Evolutionary conservation across 2,797 vertebrate genomes (phyloP), one percentile per base, ranked within the genome.

Genomic region (Oreonectes daqikongensis): DNA sequence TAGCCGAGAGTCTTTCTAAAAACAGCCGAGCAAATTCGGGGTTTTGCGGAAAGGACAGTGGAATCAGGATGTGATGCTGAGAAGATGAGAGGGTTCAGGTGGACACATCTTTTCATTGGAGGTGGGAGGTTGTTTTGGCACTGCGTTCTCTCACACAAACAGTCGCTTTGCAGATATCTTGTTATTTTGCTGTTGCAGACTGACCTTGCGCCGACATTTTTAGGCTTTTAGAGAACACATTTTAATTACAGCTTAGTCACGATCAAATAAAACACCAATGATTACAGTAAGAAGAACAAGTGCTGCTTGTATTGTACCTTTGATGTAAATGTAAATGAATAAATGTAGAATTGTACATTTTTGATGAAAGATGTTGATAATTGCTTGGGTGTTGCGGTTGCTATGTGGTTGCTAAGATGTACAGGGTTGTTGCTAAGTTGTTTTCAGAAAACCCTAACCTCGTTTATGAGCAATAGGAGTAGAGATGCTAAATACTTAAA

Each of bases 51-150:
- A 73, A 67, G 69, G 69, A 72, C 59, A 64, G 48, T 72, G 50
- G 64, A 67, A 73, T 50, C 52, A 32, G 28, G 68, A 71, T 22
- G 28, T 61, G 65, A 55, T 69, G 65, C 64, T 26, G 73, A 55
- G 61, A 66, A 63, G 35, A 44, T 65, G 72, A 67, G 35, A 67
- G 52, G 55, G 64, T 69, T 69, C 74, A 77, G 74, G 66, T 69
- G 42, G 65, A 61, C 74, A 40, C 40, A 50, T 69, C 28, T 50
- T 61, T 68, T 68, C 28, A 55, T 46, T 46, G 24, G 64, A 75
- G 64, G 44, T 38, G 28, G 74, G 55, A 69, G 30, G 53, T 77
- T 60, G 52, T 76, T 60, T 68, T 64, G 59, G 22, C 44, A 2
- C 44, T 63, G 28, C 9, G 32, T 74, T 57, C 73, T 59, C 26